These are phyloP conservation scores for Bos indicus DNA, from an alignment of 2,113 vertebrate species.

Conservation along the genomic window DNA sequence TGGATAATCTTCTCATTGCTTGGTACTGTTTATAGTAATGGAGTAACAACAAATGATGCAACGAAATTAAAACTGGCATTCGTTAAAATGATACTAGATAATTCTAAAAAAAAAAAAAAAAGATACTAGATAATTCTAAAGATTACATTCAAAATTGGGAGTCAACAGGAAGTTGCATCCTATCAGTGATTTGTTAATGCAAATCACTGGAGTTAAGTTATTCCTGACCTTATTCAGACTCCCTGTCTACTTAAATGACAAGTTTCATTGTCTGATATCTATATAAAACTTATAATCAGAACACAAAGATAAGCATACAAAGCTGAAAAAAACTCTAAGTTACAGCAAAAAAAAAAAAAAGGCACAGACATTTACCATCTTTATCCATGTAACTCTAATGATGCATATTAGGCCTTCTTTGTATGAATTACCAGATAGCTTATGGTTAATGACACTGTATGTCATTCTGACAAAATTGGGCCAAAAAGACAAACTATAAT, in stretches of 20 bases:
- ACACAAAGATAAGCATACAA: neutral
- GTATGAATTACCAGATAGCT: neutral
- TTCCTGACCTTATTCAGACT: neutral
- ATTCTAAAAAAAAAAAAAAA: neutral
- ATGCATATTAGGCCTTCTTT: neutral
- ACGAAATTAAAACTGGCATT: neutral
- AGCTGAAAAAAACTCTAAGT: neutral
- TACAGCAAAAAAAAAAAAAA: neutral
- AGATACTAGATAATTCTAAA: neutral
- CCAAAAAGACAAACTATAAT: neutral
- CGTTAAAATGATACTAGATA: neutral
- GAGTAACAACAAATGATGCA: neutral
- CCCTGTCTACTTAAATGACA: neutral
- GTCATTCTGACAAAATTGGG: neutral
- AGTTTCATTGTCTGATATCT: neutral
- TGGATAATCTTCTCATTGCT: neutral
- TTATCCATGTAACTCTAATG: neutral
- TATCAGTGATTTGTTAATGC: neutral
- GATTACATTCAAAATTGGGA: neutral
- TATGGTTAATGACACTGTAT: neutral
- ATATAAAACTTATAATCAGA: neutral
- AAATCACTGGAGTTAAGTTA: neutral
- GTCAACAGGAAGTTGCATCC: neutral
- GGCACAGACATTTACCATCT: neutral
- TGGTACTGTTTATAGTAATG: neutral